phyloP scores from a whole-genome alignment of 1,140 invertebrate genomes.

The Harpegnathos saltator region DNA sequence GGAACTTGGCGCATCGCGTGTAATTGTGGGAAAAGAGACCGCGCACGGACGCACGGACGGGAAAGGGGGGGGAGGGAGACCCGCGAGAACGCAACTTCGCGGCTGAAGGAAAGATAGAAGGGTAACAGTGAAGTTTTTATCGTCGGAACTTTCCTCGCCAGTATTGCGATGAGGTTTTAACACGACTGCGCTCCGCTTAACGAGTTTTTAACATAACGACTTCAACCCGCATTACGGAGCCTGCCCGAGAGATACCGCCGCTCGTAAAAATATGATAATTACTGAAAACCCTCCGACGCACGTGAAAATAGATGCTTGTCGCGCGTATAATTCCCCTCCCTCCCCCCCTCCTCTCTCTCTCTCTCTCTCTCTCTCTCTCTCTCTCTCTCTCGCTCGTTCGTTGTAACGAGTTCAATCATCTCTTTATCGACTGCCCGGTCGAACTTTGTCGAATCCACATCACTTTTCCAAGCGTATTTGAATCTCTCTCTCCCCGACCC shows the following conservation, averaged over 20 bases:
- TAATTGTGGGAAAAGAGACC: conserved; percentile 33
- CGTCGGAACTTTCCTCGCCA: conserved; percentile 56
- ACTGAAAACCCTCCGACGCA: conserved; percentile 34
- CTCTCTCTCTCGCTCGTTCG: not conserved
- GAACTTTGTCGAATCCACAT: conserved; percentile 4
- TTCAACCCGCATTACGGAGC: conserved; percentile 38
- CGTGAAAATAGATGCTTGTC: conserved; percentile 42
- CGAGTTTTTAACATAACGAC: conserved; percentile 60
- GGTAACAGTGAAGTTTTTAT: conserved; percentile 60
- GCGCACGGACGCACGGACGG: too few relatives aligned
- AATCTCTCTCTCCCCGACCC: not conserved
- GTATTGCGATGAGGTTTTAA: conserved; percentile 62
- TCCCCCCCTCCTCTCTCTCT: too few relatives aligned
- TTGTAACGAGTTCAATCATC: conserved; percentile 17
- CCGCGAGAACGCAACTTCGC: conserved; percentile 11
- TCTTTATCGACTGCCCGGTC: not conserved
- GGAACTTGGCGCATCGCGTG: conserved; percentile 13
- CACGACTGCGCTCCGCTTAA: conserved; percentile 43
- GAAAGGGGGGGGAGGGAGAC: not conserved
- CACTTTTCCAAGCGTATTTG: not conserved
- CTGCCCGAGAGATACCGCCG: not conserved
- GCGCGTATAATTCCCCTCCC: not conserved
- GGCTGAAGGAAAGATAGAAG: conserved; percentile 31
- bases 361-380: too few relatives aligned
- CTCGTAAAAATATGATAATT: conserved; percentile 56